Evolutionary conservation across 2,888 invertebrate genomes (phyloP), one percentile per base, ranked within the genome.

Genomic region (Trissolcus brochymenae): DNA sequence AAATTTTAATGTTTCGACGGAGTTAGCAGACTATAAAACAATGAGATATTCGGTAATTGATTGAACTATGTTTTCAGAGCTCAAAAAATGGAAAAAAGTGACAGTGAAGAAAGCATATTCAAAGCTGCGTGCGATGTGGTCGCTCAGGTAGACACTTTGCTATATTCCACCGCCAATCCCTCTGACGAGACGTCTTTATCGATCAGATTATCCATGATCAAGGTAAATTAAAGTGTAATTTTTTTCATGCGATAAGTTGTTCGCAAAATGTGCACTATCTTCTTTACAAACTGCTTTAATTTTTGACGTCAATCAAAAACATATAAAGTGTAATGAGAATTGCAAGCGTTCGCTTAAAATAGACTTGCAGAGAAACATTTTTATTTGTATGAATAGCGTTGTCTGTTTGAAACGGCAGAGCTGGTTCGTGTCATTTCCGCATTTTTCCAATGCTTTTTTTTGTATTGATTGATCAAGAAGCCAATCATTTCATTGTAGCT

Each of bases 181-280:
- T 92, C 93, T 6, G 94, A 94, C 88, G 91, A 91, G 83, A 91
- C 92, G 59, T 92, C 92, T 62, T 90, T 94, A 60, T 91, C 92
- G 80, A 92, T 93, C 73, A 90, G 93, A 53, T 90, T 93, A 79
- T 93, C 92, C 74, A 91, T 92, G 83, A 92, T 93, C 79, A 92
- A 92, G 91, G 93, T 93, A 84, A 68, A 46, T n/a, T 11, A 11
- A 9, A 35, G 35, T 35, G 11, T 4, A 43, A 43, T 43, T 4
- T 43, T 43, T n/a, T 13, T 43, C 13, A 9, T 11, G 43, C 11
- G 11, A n/a, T 43, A 43, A 43, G 1, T 43, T n/a, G 3, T n/a
- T 43, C 13, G 13, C 0, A 43, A 57, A 41, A 57, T 57, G 16
- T 6, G 21, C 21, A 4, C 19, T 57, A 25, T 25, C 25, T 4